Percentiles rank a stretch among this genome's conserved stretches.
Conservation (phyloP, 1,140 invertebrate genomes). For the Diabrotica virgifera region DNA sequence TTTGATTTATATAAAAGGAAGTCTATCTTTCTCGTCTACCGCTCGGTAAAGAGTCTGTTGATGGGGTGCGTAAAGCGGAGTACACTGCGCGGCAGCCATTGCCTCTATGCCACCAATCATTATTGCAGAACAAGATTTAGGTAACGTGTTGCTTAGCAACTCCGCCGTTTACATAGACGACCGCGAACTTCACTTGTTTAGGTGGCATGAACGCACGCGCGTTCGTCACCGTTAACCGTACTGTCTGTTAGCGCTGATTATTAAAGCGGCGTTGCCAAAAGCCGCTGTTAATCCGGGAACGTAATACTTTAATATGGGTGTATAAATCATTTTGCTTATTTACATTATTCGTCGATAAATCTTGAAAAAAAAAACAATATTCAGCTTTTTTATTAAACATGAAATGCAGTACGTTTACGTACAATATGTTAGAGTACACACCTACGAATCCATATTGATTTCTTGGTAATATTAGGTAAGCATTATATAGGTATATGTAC, state of each 20-base stretch:
- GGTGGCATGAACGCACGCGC: conserved; percentile 2
- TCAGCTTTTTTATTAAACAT: no score
- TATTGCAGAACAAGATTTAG: conserved; percentile 39
- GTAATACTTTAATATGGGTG: no score
- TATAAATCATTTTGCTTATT: no score
- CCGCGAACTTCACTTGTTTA: conserved; percentile 5
- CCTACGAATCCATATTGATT: no score
- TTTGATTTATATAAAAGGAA: no score
- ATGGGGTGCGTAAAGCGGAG: conserved; percentile 30
- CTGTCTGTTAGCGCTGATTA: not conserved
- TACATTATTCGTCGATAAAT: no score
- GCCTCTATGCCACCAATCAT: conserved; percentile 40
- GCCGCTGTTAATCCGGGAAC: not conserved
- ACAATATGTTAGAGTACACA: no score
- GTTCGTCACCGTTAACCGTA: not conserved
- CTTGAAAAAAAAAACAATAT: no score
- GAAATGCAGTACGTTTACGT: no score
- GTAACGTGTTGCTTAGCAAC: conserved; percentile 39
- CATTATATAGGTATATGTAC: no score
- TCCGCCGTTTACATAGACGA: conserved; percentile 10
- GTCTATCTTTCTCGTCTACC: conserved; percentile 7
- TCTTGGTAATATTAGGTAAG: no score
- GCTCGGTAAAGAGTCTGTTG: conserved; percentile 35
- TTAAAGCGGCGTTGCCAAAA: not conserved
- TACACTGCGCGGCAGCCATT: conserved; percentile 35